These are phyloP conservation scores for Hypercompe scribonia DNA, from an alignment of 2,888 invertebrate species.

Conservation along the genomic window DNA sequence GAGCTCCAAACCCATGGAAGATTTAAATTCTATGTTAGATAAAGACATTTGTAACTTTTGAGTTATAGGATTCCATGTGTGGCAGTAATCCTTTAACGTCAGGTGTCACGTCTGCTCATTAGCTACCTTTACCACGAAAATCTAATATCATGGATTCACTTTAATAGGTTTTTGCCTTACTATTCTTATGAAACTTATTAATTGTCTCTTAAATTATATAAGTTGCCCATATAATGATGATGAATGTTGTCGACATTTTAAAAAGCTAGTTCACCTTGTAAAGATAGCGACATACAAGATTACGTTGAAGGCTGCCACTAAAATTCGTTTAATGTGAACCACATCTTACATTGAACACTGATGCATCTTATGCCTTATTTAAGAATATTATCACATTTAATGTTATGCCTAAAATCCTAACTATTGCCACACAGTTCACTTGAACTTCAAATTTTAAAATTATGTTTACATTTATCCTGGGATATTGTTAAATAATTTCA, in stretches of 20 bases:
- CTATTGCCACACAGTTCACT: too few species aligned
- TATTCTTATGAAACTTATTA: background rate
- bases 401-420: background rate
- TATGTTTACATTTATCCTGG: too few species aligned
- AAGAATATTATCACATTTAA: background rate
- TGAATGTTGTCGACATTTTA: slow-evolving; percentile 18
- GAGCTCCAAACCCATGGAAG: background rate
- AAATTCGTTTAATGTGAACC: slow-evolving; percentile 4
- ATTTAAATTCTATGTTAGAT: too few species aligned
- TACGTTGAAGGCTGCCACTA: slow-evolving; percentile 13
- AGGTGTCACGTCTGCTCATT: too few species aligned
- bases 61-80: too few species aligned
- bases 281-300: slow-evolving; percentile 19
- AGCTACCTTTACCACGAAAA: too few species aligned
- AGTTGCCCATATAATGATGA: slow-evolving; percentile 3
- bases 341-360: background rate
- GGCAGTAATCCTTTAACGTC: too few species aligned
- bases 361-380: background rate
- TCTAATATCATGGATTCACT: too few species aligned
- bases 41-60: too few species aligned
- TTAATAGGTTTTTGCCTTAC: background rate
- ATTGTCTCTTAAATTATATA: slow-evolving; percentile 5
- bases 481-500: too few species aligned
- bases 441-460: too few species aligned
- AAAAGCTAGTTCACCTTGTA: slow-evolving; percentile 20